Conservation (phyloP, 2,888 invertebrate genomes). For the Philhelius pedissequus region DNA sequence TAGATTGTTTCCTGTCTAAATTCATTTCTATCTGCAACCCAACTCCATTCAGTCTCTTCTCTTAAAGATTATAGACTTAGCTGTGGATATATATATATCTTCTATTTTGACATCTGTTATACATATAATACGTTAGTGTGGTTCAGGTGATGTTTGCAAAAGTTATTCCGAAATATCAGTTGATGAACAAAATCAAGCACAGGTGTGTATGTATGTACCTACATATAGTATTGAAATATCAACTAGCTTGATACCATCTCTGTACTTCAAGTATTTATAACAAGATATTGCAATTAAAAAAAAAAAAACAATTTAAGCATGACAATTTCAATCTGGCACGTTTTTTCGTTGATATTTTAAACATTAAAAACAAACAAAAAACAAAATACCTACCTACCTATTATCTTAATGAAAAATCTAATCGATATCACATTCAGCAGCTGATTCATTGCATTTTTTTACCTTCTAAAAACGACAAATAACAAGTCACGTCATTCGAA, state of each 20-base stretch:
- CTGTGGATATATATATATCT: background rate
- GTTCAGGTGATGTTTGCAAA: background rate
- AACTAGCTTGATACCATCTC: background rate
- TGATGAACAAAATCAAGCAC: background rate
- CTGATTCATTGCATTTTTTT: constrained; percentile 7
- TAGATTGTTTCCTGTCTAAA: too few species aligned
- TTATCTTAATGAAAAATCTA: background rate
- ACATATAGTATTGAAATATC: background rate
- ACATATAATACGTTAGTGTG: background rate
- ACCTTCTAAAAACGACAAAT: background rate
- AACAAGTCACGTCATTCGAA: constrained; percentile 45
- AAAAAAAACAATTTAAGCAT: background rate
- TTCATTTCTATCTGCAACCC: background rate
- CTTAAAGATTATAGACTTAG: too few species aligned
- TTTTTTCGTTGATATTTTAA: background rate
- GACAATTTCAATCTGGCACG: background rate
- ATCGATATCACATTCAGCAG: background rate
- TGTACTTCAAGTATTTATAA: background rate
- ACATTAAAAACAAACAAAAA: background rate
- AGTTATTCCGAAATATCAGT: background rate
- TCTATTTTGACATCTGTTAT: background rate
- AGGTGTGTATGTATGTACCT: too few species aligned
- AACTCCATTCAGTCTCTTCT: too few species aligned
- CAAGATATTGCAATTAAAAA: background rate
- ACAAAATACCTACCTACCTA: too few species aligned